Base-by-base conservation (phyloP, 2,888 invertebrate genomes). In the Lingula anatina region DNA sequence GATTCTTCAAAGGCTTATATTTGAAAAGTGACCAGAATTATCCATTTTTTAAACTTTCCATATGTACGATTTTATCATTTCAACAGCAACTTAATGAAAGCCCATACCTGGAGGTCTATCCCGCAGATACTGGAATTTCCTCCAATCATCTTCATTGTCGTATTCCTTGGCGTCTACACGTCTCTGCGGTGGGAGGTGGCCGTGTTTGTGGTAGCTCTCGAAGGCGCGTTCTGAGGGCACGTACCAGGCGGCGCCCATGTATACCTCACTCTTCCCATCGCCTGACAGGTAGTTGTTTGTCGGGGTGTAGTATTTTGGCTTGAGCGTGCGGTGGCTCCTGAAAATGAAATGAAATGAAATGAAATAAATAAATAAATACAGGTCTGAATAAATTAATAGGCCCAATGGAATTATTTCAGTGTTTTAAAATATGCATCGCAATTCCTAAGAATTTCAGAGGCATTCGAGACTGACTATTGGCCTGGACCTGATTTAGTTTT, bases 191-290 rank as follows among this genome's bases (percentile, higher is more conserved):
- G 71, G 71, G 25, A 69, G 49, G 1, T 65, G 64, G 21, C 64
- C 56, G 49, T 68, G 63, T 24, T 70, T 60, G 41, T 62, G 58
- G 39, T 66, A 63, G 15, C 61, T 58, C 15, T 65, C 59, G 67
- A 68, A 72, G 26, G 58, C 47, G 23, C 67, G 50, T 41, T 70
- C 70, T 12, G 70, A 70, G 1, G 72, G 71, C 3, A 70, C 66
- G 51, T 72, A 72, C 47, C 66, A 64, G 18, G 56, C 61, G 9
- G 63, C 54, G 3, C 70, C 68, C 23, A 44, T 47, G 53, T 62
- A 72, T 4, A 62, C 59, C n/a, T 56, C 55, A 0, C 68, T 68
- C 48, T 68, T 68, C 23, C 66, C 61, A 47, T 66, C 62, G 1
- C 70, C 70, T 4, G 64, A 59, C 26, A 65, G 51, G 45, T 66